Percentiles rank a stretch among this genome's conserved stretches.
Conservation (phyloP, 1,140 invertebrate genomes). For the Drosophila pandora region DNA sequence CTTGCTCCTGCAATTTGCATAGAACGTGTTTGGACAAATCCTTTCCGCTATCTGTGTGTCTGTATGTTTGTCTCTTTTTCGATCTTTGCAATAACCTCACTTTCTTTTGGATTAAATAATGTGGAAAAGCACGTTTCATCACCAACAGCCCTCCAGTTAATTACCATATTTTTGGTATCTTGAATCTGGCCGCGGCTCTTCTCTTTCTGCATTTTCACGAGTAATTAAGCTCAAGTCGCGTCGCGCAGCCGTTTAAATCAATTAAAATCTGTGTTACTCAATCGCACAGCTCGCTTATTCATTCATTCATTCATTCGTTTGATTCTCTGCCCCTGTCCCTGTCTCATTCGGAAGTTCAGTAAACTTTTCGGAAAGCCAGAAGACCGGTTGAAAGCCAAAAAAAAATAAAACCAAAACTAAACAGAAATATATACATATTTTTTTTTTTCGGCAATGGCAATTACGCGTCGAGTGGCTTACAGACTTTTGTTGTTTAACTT, state of each 20-base stretch:
- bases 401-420: background rate
- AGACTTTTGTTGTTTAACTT: conserved; percentile 61
- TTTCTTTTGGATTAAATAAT: no score
- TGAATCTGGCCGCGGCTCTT: conserved; percentile 26
- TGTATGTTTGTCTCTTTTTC: no score
- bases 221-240: conserved; percentile 66
- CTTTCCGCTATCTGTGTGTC: no score
- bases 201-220: conserved; percentile 46
- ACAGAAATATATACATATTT: background rate
- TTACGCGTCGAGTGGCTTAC: conserved; percentile 46
- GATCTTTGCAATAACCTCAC: no score
- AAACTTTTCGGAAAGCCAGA: conserved; percentile 50
- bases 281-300: conserved; percentile 15
- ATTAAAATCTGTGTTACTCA: conserved; percentile 66
- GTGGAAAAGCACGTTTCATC: no score
- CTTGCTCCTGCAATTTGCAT: no score
- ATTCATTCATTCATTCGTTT: background rate
- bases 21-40: no score
- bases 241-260: conserved; percentile 63
- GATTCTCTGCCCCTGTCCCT: background rate
- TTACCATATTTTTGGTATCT: conserved; percentile 23
- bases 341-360: conserved; percentile 47
- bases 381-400: conserved; percentile 49
- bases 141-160: background rate
- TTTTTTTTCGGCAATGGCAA: conserved; percentile 65